phyloP scores from a whole-genome alignment of 2,888 invertebrate species.

The Gasteruption jaculator region DNA sequence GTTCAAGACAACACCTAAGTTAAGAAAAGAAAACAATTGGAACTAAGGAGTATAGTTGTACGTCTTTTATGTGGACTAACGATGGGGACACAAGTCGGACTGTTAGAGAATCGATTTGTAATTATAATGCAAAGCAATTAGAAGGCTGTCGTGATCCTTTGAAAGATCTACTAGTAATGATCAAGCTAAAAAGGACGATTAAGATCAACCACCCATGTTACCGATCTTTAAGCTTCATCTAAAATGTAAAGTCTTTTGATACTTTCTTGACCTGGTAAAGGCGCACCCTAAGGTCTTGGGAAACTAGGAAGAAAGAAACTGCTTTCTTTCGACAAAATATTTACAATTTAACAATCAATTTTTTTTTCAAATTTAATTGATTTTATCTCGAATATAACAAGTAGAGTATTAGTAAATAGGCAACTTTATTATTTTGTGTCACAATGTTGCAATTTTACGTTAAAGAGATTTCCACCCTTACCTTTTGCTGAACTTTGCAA shows the following conservation, averaged over 20 bases:
- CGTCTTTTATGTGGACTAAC: no score
- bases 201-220: conserved; percentile 30
- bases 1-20: no score
- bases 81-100: no score
- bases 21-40: no score
- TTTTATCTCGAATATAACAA: no score
- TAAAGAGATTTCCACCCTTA: no score
- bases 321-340: not conserved
- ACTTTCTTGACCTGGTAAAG: conserved; percentile 31
- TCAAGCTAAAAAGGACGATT: conserved; percentile 36
- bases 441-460: no score
- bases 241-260: conserved; percentile 39
- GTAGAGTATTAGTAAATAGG: no score
- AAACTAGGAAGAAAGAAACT: conserved; percentile 29
- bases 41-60: no score
- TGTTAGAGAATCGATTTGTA: conserved; percentile 48
- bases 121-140: conserved; percentile 50
- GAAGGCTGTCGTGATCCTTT: conserved; percentile 43
- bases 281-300: conserved; percentile 34
- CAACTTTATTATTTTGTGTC: no score
- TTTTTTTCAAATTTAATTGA: no score
- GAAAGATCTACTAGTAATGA: conserved; percentile 36
- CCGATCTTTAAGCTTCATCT: conserved; percentile 31
- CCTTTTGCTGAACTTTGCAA: no score
- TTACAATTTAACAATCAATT: not conserved